Conservation (phyloP, 1,140 invertebrate species). For the Magallana ariakensis region DNA sequence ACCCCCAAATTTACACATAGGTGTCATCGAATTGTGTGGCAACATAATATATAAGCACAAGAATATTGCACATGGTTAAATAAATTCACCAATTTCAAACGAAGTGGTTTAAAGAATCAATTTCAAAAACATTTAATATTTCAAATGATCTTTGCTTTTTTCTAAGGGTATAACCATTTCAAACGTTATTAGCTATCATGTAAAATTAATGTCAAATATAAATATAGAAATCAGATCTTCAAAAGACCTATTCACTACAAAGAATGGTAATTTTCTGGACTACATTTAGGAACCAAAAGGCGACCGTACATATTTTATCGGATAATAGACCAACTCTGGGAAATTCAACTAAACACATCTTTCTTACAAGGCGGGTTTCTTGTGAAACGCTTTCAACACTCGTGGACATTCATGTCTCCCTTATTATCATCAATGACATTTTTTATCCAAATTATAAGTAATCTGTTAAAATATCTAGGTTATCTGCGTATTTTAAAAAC, state of each 20-base stretch:
- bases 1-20: no score
- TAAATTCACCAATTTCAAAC: background rate
- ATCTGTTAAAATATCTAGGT: conserved; percentile 21
- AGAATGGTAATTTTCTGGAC: conserved; percentile 4
- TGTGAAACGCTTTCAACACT: background rate
- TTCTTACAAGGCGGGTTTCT: background rate
- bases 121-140: background rate
- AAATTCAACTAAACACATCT: background rate
- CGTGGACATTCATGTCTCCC: background rate
- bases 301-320: background rate
- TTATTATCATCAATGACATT: conserved; percentile 29
- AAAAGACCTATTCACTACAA: background rate
- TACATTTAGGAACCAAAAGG: conserved; percentile 19
- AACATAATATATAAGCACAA: no score
- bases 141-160: background rate
- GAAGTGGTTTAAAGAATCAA: background rate
- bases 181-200: conserved; percentile 14
- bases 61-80: no score
- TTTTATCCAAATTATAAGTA: conserved; percentile 32
- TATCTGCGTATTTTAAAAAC: conserved; percentile 10
- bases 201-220: conserved; percentile 12
- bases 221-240: conserved; percentile 12
- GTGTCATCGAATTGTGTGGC: no score
- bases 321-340: conserved; percentile 6
- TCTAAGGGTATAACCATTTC: background rate